Evolutionary conservation across 2,797 vertebrate genomes (phyloP).

Genomic region (Cygnus olor): DNA sequence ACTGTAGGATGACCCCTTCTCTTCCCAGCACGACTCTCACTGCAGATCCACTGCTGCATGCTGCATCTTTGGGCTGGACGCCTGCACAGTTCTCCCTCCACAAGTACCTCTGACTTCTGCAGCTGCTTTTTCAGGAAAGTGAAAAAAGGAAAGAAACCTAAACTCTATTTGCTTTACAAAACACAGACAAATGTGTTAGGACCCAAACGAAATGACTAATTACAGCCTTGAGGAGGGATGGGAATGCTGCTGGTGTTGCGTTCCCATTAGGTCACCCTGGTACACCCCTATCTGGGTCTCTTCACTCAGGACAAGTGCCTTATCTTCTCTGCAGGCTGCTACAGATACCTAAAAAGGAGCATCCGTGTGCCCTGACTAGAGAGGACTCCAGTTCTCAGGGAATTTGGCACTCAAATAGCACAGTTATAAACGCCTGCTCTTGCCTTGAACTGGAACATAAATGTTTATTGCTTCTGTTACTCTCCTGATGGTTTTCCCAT

Average conservation of each 20-base stretch:
- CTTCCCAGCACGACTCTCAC: not conserved
- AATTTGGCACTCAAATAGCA: not conserved
- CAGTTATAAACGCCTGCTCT: not conserved
- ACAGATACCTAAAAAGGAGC: slow-evolving; percentile 6
- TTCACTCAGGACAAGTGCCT: not conserved
- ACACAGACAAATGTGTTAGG: not conserved
- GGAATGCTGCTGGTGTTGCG: not conserved
- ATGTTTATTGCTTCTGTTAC: slow-evolving; percentile 34
- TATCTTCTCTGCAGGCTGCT: not conserved
- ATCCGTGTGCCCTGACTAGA: not conserved
- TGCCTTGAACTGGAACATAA: slow-evolving; percentile 21
- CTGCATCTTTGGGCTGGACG: not conserved
- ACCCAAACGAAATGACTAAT: not conserved
- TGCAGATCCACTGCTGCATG: not conserved
- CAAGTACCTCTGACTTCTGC: not conserved
- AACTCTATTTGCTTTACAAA: not conserved
- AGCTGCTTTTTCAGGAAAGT: not conserved
- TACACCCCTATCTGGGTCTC: not conserved
- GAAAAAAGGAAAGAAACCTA: not conserved
- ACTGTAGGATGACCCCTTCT: not conserved
- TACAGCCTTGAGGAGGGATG: not conserved
- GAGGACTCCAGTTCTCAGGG: not conserved
- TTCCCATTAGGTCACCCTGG: not conserved
- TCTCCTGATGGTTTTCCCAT: not conserved
- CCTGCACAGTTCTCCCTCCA: not conserved